A percentile compares a stretch with the other conserved stretches of the same genome.
Evolutionary conservation across 1,140 invertebrate genomes (phyloP).

Genomic region (Zaprionus kolodkinae): DNA sequence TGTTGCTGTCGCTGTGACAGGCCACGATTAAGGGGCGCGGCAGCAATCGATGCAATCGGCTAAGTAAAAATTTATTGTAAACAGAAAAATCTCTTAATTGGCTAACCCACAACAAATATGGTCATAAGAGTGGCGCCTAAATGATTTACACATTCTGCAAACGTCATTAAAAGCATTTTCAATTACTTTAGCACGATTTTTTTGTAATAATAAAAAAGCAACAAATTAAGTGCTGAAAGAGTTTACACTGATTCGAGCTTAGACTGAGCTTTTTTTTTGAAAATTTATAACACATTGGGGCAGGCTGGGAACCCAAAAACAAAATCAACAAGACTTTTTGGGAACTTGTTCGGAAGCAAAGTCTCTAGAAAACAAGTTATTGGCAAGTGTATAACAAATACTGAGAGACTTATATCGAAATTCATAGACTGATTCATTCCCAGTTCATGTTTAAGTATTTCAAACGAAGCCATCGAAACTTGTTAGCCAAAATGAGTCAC

Average conservation of each 20-base stretch:
- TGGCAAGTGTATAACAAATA: not conserved
- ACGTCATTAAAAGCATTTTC: conserved; percentile 33
- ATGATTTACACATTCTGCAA: conserved; percentile 40
- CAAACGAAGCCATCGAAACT: not conserved
- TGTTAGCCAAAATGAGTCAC: not conserved
- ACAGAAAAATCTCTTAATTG: conserved; percentile 66
- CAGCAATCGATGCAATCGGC: conserved; percentile 31
- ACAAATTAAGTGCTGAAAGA: conserved; percentile 25
- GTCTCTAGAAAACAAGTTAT: not conserved
- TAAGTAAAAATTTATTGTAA: conserved; percentile 16
- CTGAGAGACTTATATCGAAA: not conserved
- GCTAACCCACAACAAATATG: conserved; percentile 62
- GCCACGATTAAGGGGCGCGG: conserved; percentile 63
- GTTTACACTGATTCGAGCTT: conserved; percentile 19
- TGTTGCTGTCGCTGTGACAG: conserved; percentile 36
- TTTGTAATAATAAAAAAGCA: conserved; percentile 6
- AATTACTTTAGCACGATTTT: conserved; percentile 24
- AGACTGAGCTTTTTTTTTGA: not conserved
- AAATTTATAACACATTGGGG: conserved; percentile 14
- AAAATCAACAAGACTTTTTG: not conserved
- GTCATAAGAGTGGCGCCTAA: conserved; percentile 53
- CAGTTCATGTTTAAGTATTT: not conserved
- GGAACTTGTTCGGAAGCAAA: conserved; percentile 4
- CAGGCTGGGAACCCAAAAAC: conserved; percentile 6
- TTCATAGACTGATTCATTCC: not conserved